Evolutionary conservation across 2,888 invertebrate genomes (phyloP), one percentile per base, ranked within the genome.

Genomic region (Penaeus monodon): DNA sequence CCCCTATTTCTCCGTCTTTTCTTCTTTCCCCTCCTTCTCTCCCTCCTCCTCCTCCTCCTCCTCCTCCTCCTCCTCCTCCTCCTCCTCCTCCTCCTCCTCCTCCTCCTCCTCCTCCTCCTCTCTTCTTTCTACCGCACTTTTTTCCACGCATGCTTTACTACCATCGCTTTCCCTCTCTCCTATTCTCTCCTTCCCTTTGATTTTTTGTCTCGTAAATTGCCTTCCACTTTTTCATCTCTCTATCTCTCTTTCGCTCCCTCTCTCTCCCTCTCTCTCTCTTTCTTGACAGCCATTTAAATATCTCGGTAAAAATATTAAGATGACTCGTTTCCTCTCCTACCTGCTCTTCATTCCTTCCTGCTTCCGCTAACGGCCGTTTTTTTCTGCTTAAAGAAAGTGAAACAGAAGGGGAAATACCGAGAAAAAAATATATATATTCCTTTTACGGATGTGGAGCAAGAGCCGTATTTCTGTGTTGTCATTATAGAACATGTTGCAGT

Each of bases 111-210:
- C 29, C 17, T 20, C 17, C 17, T n/a, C 73, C 29, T 8, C 4
- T 38, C 64, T 27, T 64, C 33, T 27, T 29, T 66, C n/a, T 64
- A 17, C 65, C 7, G 17, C 29, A 27, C 0, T 33, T 64, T 64
- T 80, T 33, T 65, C 65, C 57, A 14, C 57, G 17, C 10, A 57
- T 57, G 57, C 14, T 57, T 57, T 57, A 57, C 57, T 17, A 57
- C 17, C 57, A 17, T 80, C 80, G n/a, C 27, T 64, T 64, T 27
- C 80, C 33, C n/a, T 29, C 80, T 29, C 66, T 63, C 80, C 12
- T 8, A 29, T 63, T 64, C 33, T 14, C 65, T 8, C 38, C 12
- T 24, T 27, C 27, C 64, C 49, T 76, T 22, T 38, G 27, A 24
- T 20, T 38, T 38, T 29, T 4, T 57, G 17, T 20, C 14, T 57